Conservation (phyloP, 2,888 invertebrate genomes). For the Ormyrus pomaceus region DNA sequence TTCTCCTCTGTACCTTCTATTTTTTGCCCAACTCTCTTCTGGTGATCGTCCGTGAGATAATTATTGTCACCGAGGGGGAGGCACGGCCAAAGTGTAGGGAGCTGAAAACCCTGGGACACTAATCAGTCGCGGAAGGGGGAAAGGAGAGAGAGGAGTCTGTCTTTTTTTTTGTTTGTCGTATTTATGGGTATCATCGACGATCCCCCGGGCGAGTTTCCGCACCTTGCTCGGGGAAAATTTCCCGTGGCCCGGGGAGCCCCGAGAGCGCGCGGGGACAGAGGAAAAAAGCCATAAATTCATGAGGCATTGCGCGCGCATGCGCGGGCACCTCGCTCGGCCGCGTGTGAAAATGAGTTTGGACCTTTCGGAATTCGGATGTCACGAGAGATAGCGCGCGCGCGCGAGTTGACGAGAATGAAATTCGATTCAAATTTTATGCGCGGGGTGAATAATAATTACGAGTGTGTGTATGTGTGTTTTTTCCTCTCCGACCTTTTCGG, state of each 20-base stretch:
- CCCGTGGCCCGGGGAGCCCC: constrained; percentile 1
- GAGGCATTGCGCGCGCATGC: constrained; percentile 51
- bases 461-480: constrained; percentile 11
- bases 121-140: constrained; percentile 28
- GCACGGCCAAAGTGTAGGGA: background rate
- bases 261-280: too few species aligned
- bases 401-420: constrained; percentile 24
- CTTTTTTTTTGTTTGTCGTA: constrained; percentile 58
- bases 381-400: constrained; percentile 17
- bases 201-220: constrained; percentile 32
- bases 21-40: background rate
- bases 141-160: background rate
- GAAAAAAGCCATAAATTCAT: constrained; percentile 56
- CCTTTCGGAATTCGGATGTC: constrained; percentile 44
- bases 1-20: constrained; percentile 16
- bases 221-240: constrained; percentile 48
- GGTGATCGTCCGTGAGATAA: constrained; percentile 58
- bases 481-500: constrained; percentile 8
- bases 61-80: constrained; percentile 57
- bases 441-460: constrained; percentile 50
- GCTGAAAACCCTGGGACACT: constrained; percentile 22
- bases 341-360: constrained; percentile 46
- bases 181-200: constrained; percentile 63
- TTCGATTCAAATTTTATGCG: constrained; percentile 49
- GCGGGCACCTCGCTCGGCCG: background rate